These are phyloP conservation scores for Actinopyga echinites DNA, from an alignment of 53 echinoderm and acorn worm species.

Conservation along the genomic window DNA sequence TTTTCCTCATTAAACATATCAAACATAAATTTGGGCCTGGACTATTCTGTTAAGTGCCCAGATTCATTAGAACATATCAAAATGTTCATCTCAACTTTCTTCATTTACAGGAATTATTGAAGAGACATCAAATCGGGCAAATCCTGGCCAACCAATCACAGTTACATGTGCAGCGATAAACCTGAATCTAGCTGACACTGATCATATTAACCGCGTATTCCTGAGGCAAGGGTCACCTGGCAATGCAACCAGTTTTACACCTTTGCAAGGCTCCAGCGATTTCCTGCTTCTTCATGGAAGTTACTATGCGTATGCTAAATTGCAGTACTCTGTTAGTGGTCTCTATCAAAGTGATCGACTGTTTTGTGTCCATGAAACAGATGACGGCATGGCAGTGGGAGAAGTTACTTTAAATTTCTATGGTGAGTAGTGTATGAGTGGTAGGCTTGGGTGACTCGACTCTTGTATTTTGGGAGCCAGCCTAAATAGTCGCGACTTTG, in stretches of 20 bases:
- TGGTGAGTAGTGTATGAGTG: constrained; percentile 3
- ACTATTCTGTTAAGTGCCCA: no score
- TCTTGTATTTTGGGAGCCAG: no score
- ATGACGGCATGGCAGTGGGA: neutral
- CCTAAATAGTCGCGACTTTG: no score
- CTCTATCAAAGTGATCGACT: neutral
- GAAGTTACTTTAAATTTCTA: constrained; percentile 18
- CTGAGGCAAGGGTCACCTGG: neutral
- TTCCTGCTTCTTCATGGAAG: neutral
- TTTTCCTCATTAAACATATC: no score
- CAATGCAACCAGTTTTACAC: neutral
- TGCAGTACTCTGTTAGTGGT: neutral
- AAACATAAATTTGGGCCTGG: no score
- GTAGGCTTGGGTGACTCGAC: no score
- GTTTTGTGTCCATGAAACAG: neutral
- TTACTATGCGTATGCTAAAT: neutral
- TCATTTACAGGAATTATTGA: constrained; percentile 31
- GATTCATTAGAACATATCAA: no score
- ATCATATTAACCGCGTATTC: neutral
- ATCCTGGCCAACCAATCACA: constrained; percentile 35
- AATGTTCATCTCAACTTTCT: neutral
- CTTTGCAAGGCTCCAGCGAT: neutral
- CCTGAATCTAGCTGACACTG: neutral
- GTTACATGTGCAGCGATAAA: constrained; percentile 38
- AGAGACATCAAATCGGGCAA: neutral